A percentile compares a stretch with the other conserved stretches of the same genome.
These are phyloP conservation scores for Alcis repandata DNA, from an alignment of 2,888 invertebrate species.

Conservation along the genomic window DNA sequence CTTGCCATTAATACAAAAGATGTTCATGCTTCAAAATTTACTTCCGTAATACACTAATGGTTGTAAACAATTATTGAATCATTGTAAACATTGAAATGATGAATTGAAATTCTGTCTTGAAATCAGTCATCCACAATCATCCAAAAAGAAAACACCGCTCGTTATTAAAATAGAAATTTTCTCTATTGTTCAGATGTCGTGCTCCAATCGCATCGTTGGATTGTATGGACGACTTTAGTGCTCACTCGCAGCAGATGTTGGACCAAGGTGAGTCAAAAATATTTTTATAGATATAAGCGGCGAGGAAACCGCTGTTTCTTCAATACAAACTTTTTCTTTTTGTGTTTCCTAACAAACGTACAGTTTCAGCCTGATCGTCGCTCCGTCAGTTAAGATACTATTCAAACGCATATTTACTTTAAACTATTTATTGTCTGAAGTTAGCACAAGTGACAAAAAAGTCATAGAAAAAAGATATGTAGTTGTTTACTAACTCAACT, in stretches of 20 bases:
- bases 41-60: conserved; percentile 1
- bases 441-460: no score
- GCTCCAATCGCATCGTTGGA: conserved; percentile 97
- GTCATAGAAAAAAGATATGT: no score
- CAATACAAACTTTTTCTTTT: neutral
- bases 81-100: conserved; percentile 5
- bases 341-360: neutral
- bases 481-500: no score
- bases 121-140: conserved; percentile 28
- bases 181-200: conserved; percentile 89
- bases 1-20: neutral
- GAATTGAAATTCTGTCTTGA: conserved; percentile 11
- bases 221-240: conserved; percentile 98
- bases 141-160: conserved; percentile 26
- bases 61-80: conserved; percentile 3
- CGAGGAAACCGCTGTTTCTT: neutral
- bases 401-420: no score
- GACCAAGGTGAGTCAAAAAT: conserved; percentile 75
- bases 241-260: conserved; percentile 84
- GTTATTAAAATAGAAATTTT: conserved; percentile 46
- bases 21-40: neutral
- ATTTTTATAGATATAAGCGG: conserved; percentile 8
- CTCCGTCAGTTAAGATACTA: no score
- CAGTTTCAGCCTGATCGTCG: no score
- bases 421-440: no score